Evolutionary conservation across 1,140 invertebrate genomes (phyloP).

Genomic region (Prorops nasuta): DNA sequence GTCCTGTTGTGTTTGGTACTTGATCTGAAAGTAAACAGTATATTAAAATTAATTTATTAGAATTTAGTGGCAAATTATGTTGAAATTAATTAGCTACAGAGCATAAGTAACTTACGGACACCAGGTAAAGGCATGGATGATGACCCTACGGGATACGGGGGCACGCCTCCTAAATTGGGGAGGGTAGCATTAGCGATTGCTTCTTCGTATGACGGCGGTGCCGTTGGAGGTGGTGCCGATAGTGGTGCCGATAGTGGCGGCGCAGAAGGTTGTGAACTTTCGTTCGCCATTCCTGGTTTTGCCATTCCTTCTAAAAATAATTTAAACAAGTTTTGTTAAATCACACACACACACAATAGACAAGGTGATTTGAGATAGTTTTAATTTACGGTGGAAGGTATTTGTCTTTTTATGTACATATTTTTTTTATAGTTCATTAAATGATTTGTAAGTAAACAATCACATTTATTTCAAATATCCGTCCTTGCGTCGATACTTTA

Average conservation of each 20-base stretch:
- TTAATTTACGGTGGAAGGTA: neutral
- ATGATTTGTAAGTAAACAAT: no score
- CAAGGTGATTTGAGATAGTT: neutral
- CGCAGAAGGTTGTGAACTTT: slow-evolving; percentile 4
- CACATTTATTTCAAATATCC: no score
- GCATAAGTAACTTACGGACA: slow-evolving; percentile 19
- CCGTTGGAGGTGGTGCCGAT: slow-evolving; percentile 33
- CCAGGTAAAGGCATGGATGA: slow-evolving; percentile 30
- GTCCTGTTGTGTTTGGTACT: slow-evolving; percentile 1
- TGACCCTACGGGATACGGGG: slow-evolving; percentile 33
- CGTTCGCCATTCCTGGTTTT: neutral
- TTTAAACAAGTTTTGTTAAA: neutral
- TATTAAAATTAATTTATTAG: neutral
- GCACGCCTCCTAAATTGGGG: slow-evolving; percentile 14
- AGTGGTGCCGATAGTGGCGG: no score
- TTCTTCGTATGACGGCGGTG: slow-evolving; percentile 48
- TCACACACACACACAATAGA: neutral
- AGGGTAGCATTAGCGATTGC: slow-evolving; percentile 34
- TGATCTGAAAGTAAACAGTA: neutral
- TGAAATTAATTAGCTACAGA: neutral
- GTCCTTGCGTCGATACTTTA: no score
- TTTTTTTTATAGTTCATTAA: neutral
- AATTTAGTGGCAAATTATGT: neutral
- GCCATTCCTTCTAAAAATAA: slow-evolving; percentile 25
- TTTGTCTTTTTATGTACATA: neutral